Evolutionary conservation across 2,888 invertebrate species (phyloP).

Genomic region (Azorinus chamasolen): DNA sequence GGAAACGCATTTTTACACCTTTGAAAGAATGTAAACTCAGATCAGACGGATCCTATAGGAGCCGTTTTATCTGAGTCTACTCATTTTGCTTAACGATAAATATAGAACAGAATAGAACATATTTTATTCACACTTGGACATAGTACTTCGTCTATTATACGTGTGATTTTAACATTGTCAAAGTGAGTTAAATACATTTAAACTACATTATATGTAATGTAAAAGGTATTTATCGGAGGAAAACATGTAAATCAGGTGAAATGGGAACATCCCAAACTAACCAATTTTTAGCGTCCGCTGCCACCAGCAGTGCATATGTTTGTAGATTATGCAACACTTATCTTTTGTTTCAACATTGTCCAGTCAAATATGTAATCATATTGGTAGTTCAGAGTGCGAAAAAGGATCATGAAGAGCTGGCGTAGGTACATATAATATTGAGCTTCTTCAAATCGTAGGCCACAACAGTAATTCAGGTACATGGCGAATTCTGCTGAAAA

Average conservation of each 20-base stretch:
- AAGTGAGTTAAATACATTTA: not conserved
- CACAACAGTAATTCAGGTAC: constrained; percentile 99
- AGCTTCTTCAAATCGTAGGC: constrained; percentile 98
- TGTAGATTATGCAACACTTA: constrained; percentile 83
- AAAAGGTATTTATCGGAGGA: no score
- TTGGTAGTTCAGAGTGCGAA: constrained; percentile 99
- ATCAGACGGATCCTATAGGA: no score
- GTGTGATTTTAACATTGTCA: not conserved
- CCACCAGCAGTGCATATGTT: constrained; percentile 72
- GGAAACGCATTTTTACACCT: no score
- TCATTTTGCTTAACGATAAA: no score
- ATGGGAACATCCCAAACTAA: no score
- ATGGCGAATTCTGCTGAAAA: constrained; percentile 99
- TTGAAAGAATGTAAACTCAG: no score
- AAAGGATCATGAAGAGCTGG: constrained; percentile 99
- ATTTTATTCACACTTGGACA: no score
- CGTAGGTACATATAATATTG: constrained; percentile 99
- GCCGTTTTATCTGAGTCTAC: no score
- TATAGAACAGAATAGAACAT: no score
- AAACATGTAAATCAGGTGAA: no score
- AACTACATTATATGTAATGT: not conserved
- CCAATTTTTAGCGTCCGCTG: constrained; percentile 67
- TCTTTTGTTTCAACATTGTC: constrained; percentile 99
- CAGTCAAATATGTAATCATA: constrained; percentile 99
- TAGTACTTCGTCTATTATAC: no score